Base-by-base conservation (phyloP, 1,140 invertebrate species). In the Acyrthosiphon pisum region DNA sequence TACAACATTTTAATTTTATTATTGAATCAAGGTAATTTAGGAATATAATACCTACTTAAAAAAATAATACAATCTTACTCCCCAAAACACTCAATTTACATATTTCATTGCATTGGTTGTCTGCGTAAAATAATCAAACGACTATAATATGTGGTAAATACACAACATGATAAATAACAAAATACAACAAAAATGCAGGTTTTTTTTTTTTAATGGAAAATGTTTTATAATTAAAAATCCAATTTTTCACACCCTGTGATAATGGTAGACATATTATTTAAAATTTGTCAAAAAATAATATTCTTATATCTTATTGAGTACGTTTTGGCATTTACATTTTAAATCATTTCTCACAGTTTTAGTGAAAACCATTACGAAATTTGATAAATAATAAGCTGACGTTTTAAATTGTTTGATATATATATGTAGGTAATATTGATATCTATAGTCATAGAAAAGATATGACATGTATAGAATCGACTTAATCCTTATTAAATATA, bases 91-190 rank as follows among this genome's bases (percentile, higher is more conserved):
- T 76, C n/a, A 18, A 35, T 23, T 68, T 20, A 76, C n/a, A n/a
- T 76, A 76, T n/a, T 76, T 76, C 6, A 68, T n/a, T 18, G 18
- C 3, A 68, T 35, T 76, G 6, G 4, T 76, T 35, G 4, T n/a
- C 30, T 76, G 14, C 30, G 30, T 68, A 68, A 68, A 68, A 68
- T 14, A 60, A 68, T 30, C 26, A 68, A n/a, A 30, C 30, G 4
- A 11, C 4, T n/a, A 76, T 53, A 18, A 68, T 6, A n/a, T 18
- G 30, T 68, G 4, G 20, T 22, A 41, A 41, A 41, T 41, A 68
- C 14, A n/a, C 14, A n/a, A 0, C 4, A n/a, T n/a, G 60, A 0
- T 4, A 68, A n/a, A 4, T 30, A 68, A 30, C 0, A 68, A 4
- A 68, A 30, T 68, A 68, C 30, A 68, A n/a, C 0, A 23, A n/a